Evolutionary conservation across 2,797 vertebrate species (phyloP), one percentile per base, ranked within the genome.

Genomic region (Coilia nasus): DNA sequence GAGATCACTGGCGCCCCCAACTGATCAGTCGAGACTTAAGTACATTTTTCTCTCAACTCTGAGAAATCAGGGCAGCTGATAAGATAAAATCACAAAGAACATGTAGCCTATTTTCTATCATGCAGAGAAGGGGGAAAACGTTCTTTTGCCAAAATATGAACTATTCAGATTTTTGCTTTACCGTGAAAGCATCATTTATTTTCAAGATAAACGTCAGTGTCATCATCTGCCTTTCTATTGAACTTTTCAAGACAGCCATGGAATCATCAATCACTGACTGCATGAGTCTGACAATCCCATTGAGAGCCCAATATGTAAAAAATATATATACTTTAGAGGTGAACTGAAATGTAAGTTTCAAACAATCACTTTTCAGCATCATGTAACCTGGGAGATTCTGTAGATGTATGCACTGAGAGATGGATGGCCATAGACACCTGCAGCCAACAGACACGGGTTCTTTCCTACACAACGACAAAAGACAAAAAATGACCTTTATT

Each of bases 1-100:
- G 71, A 78, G 71, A 19, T 21, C 31, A 44, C 71, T 78, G 17
- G 71, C 71, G 71, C 71, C 71, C 71, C 71, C 71, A 15, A 78
- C 31, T 78, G 71, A 25, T 31, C 64, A 17, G 31, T 44, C 71
- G 19, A 17, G 17, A 9, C 5, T 78, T 5, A 35, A 35, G 31
- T 10, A 35, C 5, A 78, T 78, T 41, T 5, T 15, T 7, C 1
- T 28, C 28, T 41, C 67, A 75, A 17, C 19, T 78, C 28, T 78
- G 31, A 64, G 6, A 64, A 64, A 64, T 64, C 60, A 64, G 60
- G 60, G n/a, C 60, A 64, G n/a, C 9, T 23, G 60, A 60, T 25
- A 44, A 44, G 60, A 60, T 25, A 44, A 44, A 78, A 78, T 78
- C 71, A 44, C 71, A 78, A 78, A 78, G 31, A 44, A 19, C 71